Conservation (phyloP, 2,888 invertebrate species). For the Trichogramma evanescens region DNA sequence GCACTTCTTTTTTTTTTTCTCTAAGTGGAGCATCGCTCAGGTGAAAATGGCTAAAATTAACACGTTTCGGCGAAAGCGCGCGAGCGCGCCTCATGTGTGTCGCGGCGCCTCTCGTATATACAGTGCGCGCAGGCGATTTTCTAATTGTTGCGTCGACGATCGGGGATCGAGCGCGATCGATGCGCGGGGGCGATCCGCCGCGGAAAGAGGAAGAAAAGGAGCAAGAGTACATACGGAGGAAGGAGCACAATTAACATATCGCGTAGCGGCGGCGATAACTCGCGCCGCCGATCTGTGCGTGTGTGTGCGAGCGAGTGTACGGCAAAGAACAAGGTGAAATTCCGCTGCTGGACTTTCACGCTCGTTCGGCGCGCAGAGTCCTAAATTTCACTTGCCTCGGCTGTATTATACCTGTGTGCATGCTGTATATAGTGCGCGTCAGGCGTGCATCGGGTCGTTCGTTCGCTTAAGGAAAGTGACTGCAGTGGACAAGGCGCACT, state of each 20-base stretch:
- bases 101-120: not conserved
- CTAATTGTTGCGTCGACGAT: not conserved
- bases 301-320: not conserved
- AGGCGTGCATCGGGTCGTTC: conserved; percentile 18
- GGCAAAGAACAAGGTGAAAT: not conserved
- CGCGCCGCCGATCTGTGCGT: not conserved
- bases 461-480: conserved; percentile 34
- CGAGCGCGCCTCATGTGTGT: conserved; percentile 8
- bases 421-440: conserved; percentile 20
- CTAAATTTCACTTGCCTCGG: conserved; percentile 35
- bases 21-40: not conserved
- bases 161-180: not conserved
- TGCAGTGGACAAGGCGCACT: conserved; percentile 15
- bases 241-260: no score
- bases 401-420: no score
- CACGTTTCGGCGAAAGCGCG: not conserved
- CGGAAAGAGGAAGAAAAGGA: not conserved
- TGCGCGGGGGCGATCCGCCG: not conserved
- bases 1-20: not conserved
- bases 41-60: conserved; percentile 21
- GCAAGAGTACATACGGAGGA: no score
- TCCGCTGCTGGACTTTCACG: conserved; percentile 29
- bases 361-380: conserved; percentile 28
- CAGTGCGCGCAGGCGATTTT: not conserved
- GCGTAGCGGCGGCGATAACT: not conserved